Conservation (phyloP, 2,888 invertebrate species). For the Seladonia tumulorum region DNA sequence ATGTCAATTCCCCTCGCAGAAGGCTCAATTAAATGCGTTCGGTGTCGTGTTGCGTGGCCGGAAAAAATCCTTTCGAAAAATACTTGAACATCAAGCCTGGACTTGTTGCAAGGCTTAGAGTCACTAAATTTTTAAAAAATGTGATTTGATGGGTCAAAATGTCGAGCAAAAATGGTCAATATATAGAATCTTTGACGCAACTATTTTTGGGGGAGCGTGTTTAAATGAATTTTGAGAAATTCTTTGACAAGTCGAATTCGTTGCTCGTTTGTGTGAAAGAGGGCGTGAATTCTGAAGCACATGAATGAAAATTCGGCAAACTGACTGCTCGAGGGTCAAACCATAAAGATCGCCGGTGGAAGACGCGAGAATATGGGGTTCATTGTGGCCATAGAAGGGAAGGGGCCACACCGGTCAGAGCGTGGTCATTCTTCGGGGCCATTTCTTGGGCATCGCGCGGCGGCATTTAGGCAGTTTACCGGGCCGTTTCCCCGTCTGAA, state of each 20-base stretch:
- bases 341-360: background rate
- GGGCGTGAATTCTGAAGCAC: background rate
- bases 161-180: no score
- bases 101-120: no score
- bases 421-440: slow-evolving; percentile 68
- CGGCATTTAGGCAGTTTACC: slow-evolving; percentile 77
- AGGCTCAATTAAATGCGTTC: background rate
- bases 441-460: slow-evolving; percentile 76
- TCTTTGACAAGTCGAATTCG: background rate
- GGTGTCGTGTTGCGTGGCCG: background rate
- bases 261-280: background rate
- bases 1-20: background rate
- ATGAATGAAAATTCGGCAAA: background rate
- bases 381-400: slow-evolving; percentile 39
- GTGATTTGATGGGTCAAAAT: no score
- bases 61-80: no score
- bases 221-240: background rate
- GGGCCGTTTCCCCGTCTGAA: slow-evolving; percentile 76
- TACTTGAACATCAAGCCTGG: no score
- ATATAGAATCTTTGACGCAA: no score
- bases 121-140: no score
- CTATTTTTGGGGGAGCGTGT: no score
- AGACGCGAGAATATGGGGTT: background rate
- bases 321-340: slow-evolving; percentile 4
- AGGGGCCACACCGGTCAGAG: slow-evolving; percentile 38